Conservation (phyloP, 1,140 invertebrate species). For the Aphelinus certus region DNA sequence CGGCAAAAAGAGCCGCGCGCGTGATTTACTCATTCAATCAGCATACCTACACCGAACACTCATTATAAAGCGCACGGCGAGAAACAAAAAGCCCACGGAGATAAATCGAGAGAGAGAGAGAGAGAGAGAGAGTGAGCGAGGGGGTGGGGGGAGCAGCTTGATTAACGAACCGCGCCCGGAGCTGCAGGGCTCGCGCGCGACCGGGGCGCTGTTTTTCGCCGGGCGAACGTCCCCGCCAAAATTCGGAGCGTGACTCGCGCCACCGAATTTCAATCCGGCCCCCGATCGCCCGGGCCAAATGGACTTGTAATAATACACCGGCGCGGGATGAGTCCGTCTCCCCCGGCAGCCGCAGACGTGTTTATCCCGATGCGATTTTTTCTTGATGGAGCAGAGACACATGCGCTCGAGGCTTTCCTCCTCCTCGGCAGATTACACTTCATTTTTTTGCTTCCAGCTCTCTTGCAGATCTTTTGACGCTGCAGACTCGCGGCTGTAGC, state of each 20-base stretch:
- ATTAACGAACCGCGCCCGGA: conserved; percentile 25
- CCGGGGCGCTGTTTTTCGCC: too few relatives aligned
- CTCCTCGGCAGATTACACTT: too few relatives aligned
- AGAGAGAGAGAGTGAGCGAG: conserved; percentile 2
- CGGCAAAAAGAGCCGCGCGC: not conserved
- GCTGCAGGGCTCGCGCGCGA: conserved; percentile 1
- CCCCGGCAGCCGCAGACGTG: too few relatives aligned
- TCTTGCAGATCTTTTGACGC: too few relatives aligned
- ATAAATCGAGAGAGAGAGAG: too few relatives aligned
- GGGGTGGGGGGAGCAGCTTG: conserved; percentile 6
- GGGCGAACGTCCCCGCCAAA: too few relatives aligned
- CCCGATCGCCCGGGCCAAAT: not conserved
- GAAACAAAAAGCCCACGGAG: not conserved
- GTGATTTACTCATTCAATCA: conserved; percentile 40
- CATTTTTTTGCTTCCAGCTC: too few relatives aligned
- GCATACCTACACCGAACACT: conserved; percentile 36
- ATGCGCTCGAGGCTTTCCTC: too few relatives aligned
- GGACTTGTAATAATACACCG: conserved; percentile 26
- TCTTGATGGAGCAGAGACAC: too few relatives aligned
- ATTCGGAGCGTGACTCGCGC: conserved; percentile 30
- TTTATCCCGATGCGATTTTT: too few relatives aligned
- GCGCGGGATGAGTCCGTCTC: too few relatives aligned
- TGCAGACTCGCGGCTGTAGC: too few relatives aligned
- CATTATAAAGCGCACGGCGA: conserved; percentile 24
- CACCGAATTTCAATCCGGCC: conserved; percentile 6